A percentile compares a stretch with the other conserved stretches of the same genome.
Evolutionary conservation across 2,113 vertebrate species (phyloP).

Genomic region (Bubo scandiacus): DNA sequence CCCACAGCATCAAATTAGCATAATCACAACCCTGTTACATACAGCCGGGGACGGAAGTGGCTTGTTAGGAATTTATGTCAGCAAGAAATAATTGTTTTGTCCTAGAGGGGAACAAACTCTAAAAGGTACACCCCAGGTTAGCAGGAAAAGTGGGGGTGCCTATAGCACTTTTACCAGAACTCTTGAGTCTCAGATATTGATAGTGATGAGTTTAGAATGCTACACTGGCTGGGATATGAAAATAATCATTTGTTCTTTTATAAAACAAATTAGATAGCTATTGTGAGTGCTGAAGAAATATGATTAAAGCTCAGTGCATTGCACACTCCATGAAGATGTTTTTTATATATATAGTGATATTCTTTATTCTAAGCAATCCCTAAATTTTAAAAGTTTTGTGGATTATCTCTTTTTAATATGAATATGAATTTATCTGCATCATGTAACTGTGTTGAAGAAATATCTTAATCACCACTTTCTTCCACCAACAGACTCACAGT

Average conservation of each 20-base stretch:
- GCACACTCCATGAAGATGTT: neutral
- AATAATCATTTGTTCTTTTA: neutral
- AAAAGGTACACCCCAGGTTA: neutral
- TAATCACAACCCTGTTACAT: neutral
- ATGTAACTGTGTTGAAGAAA: neutral
- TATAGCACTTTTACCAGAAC: neutral
- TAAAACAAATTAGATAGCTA: neutral
- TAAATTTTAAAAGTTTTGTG: neutral
- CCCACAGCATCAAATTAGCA: slow-evolving; percentile 16
- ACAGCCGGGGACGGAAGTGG: neutral
- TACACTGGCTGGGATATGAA: neutral
- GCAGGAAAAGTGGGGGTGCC: neutral
- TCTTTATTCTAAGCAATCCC: neutral
- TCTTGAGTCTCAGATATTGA: neutral
- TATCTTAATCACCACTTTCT: neutral
- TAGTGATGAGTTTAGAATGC: neutral
- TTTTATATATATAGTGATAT: neutral
- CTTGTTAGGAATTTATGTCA: slow-evolving; percentile 16
- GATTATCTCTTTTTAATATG: neutral
- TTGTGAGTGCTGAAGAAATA: neutral
- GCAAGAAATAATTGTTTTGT: slow-evolving; percentile 10
- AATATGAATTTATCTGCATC: neutral
- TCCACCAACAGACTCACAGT: neutral
- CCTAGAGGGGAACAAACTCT: neutral
- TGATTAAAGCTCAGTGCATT: neutral